phyloP scores from a whole-genome alignment of 1,140 invertebrate genomes.

The Aradophagus sp. region DNA sequence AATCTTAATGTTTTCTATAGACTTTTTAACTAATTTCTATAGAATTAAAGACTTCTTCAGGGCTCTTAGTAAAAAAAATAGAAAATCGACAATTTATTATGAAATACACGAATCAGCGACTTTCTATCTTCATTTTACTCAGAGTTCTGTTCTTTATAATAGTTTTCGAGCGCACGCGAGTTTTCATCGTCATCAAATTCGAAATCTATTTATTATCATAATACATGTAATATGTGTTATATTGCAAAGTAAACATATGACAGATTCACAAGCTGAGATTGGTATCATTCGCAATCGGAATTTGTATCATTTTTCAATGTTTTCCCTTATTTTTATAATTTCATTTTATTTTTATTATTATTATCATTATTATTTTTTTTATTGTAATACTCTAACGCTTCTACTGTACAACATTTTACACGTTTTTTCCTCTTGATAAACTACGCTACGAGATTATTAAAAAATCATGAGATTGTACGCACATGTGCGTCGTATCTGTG shows the following conservation, averaged over 20 bases:
- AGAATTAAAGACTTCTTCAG: no score
- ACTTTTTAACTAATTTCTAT: no score
- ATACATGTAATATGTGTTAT: slow-evolving; percentile 68
- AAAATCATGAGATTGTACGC: slow-evolving; percentile 73
- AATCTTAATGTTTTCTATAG: no score
- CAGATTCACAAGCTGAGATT: slow-evolving; percentile 75
- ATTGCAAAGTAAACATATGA: slow-evolving; percentile 71
- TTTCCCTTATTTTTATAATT: slow-evolving; percentile 25
- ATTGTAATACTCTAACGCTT: slow-evolving; percentile 70
- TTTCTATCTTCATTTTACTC: no score
- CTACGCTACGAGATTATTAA: slow-evolving; percentile 72
- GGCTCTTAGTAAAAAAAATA: no score
- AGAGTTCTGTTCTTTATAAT: no score
- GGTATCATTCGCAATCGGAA: slow-evolving; percentile 67
- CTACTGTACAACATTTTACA: slow-evolving; percentile 76
- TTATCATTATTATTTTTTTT: slow-evolving; percentile 4
- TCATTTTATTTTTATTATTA: slow-evolving; percentile 17
- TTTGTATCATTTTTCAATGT: slow-evolving; percentile 44
- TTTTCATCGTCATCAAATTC: slow-evolving; percentile 46
- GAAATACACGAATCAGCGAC: no score
- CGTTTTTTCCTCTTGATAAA: slow-evolving; percentile 65
- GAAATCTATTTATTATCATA: slow-evolving; percentile 62
- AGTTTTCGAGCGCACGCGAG: slow-evolving; percentile 57
- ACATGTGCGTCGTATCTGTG: slow-evolving; percentile 28
- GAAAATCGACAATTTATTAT: no score